These are phyloP conservation scores for Bellardia bayeri DNA, from an alignment of 2,888 invertebrate species.

Conservation along the genomic window DNA sequence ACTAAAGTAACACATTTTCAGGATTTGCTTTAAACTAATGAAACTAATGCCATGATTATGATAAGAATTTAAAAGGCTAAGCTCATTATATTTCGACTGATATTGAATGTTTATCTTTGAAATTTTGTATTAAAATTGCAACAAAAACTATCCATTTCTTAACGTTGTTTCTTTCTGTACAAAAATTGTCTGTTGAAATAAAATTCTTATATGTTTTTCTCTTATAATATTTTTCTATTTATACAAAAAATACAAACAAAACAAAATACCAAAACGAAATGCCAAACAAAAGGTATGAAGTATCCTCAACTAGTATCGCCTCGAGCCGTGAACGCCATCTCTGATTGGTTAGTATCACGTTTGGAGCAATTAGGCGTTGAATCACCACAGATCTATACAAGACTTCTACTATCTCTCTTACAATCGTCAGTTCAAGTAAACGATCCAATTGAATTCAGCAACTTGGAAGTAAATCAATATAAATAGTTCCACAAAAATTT, in stretches of 20 bases:
- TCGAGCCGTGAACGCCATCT: slow-evolving; percentile 87
- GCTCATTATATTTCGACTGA: no score
- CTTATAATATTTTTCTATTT: slow-evolving; percentile 23
- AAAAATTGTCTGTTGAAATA: slow-evolving; percentile 7
- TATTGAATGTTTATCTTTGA: no score
- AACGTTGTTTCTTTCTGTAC: slow-evolving; percentile 50
- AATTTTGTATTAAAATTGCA: no score
- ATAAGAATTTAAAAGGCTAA: no score
- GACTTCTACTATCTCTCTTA: slow-evolving; percentile 82
- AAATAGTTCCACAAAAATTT: slow-evolving; percentile 66
- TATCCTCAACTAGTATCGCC: slow-evolving; percentile 87
- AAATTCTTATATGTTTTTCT: no score
- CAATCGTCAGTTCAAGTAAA: slow-evolving; percentile 83
- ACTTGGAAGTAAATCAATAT: slow-evolving; percentile 80
- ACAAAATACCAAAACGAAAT: slow-evolving; percentile 44
- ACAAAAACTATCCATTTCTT: not conserved
- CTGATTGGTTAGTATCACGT: slow-evolving; percentile 90
- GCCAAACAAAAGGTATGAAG: slow-evolving; percentile 84
- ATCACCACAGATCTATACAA: slow-evolving; percentile 84
- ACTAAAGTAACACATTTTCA: no score
- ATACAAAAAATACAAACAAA: slow-evolving; percentile 27
- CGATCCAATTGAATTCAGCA: slow-evolving; percentile 82
- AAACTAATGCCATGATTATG: no score
- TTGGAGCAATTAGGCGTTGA: slow-evolving; percentile 91
- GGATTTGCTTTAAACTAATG: no score